These are phyloP conservation scores for Drosophila azteca DNA, from an alignment of 1,140 invertebrate species.

Conservation along the genomic window DNA sequence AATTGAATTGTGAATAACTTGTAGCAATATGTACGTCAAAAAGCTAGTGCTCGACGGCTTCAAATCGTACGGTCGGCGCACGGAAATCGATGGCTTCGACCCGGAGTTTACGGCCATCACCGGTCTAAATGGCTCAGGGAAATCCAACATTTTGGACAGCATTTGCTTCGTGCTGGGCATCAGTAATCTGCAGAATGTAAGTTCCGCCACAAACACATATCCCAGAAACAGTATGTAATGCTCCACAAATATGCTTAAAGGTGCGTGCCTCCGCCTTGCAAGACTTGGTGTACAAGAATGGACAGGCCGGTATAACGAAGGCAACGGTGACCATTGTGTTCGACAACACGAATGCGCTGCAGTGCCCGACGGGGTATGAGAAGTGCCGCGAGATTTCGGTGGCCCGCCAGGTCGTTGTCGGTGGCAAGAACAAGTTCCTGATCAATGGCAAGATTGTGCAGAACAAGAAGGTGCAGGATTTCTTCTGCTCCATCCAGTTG, in stretches of 20 bases:
- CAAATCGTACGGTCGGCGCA: conserved; percentile 97
- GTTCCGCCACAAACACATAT: conserved; percentile 24
- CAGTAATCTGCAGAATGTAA: conserved; percentile 95
- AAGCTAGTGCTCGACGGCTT: conserved; percentile 98
- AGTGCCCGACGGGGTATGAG: conserved; percentile 96
- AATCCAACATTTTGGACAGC: conserved; percentile 99
- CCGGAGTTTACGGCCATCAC: conserved; percentile 99
- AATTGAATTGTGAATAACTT: neutral
- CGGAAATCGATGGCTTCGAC: conserved; percentile 97
- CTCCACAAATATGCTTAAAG: conserved; percentile 84
- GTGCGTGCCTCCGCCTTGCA: conserved; percentile 95
- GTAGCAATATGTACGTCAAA: conserved; percentile 95
- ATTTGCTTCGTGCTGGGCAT: conserved; percentile 99
- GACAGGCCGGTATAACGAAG: conserved; percentile 97
- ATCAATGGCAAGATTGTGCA: conserved; percentile 96
- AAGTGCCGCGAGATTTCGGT: conserved; percentile 96
- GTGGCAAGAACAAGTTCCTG: conserved; percentile 96
- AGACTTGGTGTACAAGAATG: conserved; percentile 98
- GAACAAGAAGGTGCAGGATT: conserved; percentile 95
- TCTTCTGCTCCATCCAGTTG: conserved; percentile 98
- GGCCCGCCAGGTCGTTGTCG: conserved; percentile 92
- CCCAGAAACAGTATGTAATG: neutral
- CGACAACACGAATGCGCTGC: conserved; percentile 93
- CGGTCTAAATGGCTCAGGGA: conserved; percentile 99
- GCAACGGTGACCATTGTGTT: conserved; percentile 98